Base-by-base conservation (phyloP, 2,113 vertebrate species). In the Centrocercus urophasianus region DNA sequence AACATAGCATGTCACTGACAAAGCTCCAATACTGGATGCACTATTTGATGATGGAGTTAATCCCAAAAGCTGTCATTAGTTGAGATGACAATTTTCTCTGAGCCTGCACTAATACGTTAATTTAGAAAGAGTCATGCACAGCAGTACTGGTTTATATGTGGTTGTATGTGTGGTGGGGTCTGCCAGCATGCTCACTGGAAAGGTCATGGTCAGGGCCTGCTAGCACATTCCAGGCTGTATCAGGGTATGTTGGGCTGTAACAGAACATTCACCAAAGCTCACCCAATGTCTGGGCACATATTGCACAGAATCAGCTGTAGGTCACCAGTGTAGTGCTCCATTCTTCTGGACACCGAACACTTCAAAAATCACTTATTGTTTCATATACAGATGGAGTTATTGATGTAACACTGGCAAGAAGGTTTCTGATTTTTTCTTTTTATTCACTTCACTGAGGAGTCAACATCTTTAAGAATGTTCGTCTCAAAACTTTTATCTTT, bases 211-310 rank as follows among this genome's bases (percentile, higher is more conserved):
- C 27, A 15, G 52, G 28, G 15, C 10, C 15, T 36, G 20, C 11
- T 21, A 34, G 10, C 0, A 1, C 2, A 1, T 15, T 83, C 24
- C 11, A 38, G 48, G 3, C 11, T 77, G 43, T 16, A 2, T 14
- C 36, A 74, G 50, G 30, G 19, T 36, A 13, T 4, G 10, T 3
- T 83, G 43, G 10, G 9, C 1, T 45, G 28, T 3, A 45, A 36
- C 25, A 77, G 64, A 70, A 73, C 32, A 30, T 16, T 61, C 69
- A 72, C 48, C 11, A 15, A 3, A 71, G 5, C 21, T 59, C 21
- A 73, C 13, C 14, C 11, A 3, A 24, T 48, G 48, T 24, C 48
- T 48, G 48, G 22, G 21, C 11, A 12, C 48, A 48, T 24, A 22
- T 13, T 66, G 59, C 57, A 22, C 12, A 36, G 16, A 20, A 45